Evolutionary conservation across 2,888 invertebrate genomes (phyloP).

Genomic region (Euclidia mi): DNA sequence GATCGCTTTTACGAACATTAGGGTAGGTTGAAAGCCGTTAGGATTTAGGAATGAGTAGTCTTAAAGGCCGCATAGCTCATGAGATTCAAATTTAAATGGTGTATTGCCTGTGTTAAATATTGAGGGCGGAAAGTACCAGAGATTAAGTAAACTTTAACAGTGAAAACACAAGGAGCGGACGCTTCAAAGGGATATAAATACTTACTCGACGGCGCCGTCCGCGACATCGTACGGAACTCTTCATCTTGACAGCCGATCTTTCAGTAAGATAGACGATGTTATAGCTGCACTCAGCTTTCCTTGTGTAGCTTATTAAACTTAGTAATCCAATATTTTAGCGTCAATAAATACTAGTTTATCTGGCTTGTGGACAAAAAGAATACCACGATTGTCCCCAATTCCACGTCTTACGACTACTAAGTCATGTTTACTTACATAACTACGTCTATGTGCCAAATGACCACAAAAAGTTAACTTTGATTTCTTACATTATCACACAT

Average conservation of each 20-base stretch:
- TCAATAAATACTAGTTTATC: too few species aligned
- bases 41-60: too few species aligned
- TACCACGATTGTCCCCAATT: background rate
- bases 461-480: constrained; percentile 48
- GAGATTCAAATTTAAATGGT: background rate
- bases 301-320: constrained; percentile 26
- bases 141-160: constrained; percentile 65
- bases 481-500: constrained; percentile 52
- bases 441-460: constrained; percentile 23
- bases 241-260: constrained; percentile 64
- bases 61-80: background rate
- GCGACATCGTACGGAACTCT: constrained; percentile 66
- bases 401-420: background rate
- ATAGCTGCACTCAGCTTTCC: constrained; percentile 32
- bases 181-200: constrained; percentile 81
- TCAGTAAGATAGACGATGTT: constrained; percentile 54
- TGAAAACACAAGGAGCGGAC: constrained; percentile 70
- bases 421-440: background rate
- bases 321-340: background rate
- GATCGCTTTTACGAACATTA: too few species aligned
- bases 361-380: background rate
- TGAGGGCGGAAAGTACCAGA: constrained; percentile 43
- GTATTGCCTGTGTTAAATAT: constrained; percentile 32
- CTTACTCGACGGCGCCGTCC: constrained; percentile 66
- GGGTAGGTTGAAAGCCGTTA: too few species aligned